These are phyloP conservation scores for Anoplolepis gracilipes DNA, from an alignment of 1,140 invertebrate species.

Conservation along the genomic window DNA sequence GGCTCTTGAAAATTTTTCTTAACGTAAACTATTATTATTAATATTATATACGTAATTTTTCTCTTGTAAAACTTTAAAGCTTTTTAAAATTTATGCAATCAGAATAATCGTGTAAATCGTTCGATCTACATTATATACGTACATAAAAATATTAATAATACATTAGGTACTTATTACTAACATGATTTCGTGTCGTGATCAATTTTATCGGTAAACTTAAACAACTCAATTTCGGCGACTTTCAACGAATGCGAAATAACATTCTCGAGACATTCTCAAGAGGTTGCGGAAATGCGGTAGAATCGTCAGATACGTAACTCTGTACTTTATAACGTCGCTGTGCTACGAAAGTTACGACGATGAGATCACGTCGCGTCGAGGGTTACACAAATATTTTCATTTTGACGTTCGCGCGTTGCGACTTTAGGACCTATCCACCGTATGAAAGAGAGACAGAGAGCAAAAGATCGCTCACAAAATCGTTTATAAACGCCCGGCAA, in stretches of 20 bases:
- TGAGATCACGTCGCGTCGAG: conserved; percentile 52
- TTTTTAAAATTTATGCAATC: not conserved
- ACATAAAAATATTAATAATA: not conserved
- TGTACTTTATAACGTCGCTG: conserved; percentile 46
- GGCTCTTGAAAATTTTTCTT: not conserved
- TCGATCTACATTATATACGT: not conserved
- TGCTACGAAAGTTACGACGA: conserved; percentile 38
- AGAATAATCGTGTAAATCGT: not conserved
- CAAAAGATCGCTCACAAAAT: conserved; percentile 48
- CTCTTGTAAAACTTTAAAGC: not conserved
- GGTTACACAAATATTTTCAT: conserved; percentile 56
- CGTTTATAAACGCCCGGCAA: conserved; percentile 10
- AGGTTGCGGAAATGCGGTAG: conserved; percentile 15
- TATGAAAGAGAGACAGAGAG: not conserved
- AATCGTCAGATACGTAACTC: conserved; percentile 46
- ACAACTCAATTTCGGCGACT: conserved; percentile 14
- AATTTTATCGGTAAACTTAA: conserved; percentile 27
- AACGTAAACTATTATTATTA: not conserved
- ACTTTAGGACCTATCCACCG: not conserved
- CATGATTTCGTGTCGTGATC: not conserved
- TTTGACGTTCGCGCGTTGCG: conserved; percentile 49
- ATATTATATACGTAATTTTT: not conserved
- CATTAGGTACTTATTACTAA: not conserved
- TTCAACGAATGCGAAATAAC: conserved; percentile 48
- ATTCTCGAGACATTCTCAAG: conserved; percentile 56